Percentiles rank a stretch among this genome's conserved stretches.
Evolutionary conservation across 2,797 vertebrate genomes (phyloP).

Genomic region (Hoplostethus atlanticus): DNA sequence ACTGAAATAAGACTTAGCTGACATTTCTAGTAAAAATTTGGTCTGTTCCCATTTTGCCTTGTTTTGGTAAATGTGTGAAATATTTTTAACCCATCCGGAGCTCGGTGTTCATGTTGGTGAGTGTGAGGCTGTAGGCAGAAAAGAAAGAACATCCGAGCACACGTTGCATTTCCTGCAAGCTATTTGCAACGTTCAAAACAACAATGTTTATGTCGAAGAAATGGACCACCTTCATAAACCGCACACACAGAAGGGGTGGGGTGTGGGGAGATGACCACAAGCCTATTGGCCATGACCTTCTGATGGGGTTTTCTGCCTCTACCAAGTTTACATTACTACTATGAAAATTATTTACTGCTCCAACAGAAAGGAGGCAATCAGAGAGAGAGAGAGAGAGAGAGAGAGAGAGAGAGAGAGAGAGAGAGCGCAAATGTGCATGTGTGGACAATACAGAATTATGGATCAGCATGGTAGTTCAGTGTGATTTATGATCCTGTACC

Average conservation of each 20-base stretch:
- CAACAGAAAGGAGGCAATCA: too few species aligned
- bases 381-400: too few species aligned
- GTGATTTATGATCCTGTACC: conserved; percentile 52
- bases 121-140: too few species aligned
- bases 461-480: conserved; percentile 21
- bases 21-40: not conserved
- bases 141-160: too few species aligned
- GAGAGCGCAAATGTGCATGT: too few species aligned
- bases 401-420: too few species aligned
- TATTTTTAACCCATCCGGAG: not conserved
- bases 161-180: too few species aligned
- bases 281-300: not conserved
- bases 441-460: conserved; percentile 5
- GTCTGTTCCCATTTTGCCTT: not conserved
- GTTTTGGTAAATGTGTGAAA: not conserved
- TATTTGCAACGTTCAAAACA: too few species aligned
- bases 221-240: too few species aligned
- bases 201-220: too few species aligned
- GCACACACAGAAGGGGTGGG: too few species aligned
- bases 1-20: not conserved
- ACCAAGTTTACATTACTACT: conserved; percentile 13
- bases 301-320: conserved; percentile 5
- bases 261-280: not conserved
- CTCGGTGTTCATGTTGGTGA: not conserved
- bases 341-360: conserved; percentile 31